Conservation (phyloP, 2,113 vertebrate genomes). For the Gopherus flavomarginatus region DNA sequence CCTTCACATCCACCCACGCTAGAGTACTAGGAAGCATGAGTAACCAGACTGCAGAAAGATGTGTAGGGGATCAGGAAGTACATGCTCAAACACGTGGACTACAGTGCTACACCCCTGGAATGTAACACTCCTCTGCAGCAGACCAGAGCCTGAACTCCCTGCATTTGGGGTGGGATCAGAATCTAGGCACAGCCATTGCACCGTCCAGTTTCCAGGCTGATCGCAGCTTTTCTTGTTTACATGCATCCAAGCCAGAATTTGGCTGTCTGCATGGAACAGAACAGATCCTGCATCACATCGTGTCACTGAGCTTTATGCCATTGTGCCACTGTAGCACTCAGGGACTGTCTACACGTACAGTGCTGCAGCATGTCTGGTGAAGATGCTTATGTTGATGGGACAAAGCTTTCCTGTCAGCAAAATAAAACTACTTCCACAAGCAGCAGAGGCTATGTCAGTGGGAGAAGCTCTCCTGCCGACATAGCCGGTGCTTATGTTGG, state of each 20-base stretch:
- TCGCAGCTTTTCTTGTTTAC: neutral
- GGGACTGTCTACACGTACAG: no score
- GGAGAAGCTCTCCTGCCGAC: no score
- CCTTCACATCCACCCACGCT: neutral
- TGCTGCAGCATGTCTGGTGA: no score
- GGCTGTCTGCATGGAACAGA: neutral
- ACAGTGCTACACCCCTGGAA: neutral
- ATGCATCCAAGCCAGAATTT: neutral
- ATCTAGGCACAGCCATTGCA: neutral
- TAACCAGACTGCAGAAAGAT: neutral
- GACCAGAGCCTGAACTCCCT: rapidly evolving
- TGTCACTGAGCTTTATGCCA: neutral
- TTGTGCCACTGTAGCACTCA: no score
- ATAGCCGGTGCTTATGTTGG: no score
- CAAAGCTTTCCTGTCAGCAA: no score
- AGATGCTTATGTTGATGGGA: no score
- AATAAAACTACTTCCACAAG: no score
- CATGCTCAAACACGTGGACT: neutral
- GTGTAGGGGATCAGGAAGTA: neutral
- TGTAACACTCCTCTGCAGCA: neutral
- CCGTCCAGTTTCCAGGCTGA: neutral
- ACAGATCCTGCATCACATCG: constrained; percentile 24
- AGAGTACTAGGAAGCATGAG: neutral
- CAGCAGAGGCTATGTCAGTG: no score
- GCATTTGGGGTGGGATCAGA: neutral